Evolutionary conservation across 2,113 vertebrate species (phyloP).

Genomic region (Ammodytes marinus): DNA sequence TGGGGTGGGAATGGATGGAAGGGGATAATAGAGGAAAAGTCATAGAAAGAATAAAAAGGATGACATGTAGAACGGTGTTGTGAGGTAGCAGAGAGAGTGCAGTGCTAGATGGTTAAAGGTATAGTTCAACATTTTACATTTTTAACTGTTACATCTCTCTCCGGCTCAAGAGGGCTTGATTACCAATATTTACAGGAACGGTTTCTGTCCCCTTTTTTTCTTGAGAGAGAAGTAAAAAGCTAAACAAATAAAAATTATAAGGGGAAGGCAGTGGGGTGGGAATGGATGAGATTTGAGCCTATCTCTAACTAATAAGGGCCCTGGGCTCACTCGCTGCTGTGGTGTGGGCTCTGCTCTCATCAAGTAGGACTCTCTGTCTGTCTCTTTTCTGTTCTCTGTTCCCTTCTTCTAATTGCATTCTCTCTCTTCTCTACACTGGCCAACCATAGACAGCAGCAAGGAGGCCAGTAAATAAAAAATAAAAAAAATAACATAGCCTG

Average conservation of each 20-base stretch:
- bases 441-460: not conserved
- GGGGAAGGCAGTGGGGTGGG: not conserved
- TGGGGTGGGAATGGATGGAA: not conserved
- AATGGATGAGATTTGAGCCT: conserved; percentile 9
- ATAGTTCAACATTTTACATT: too few species aligned
- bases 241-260: too few species aligned
- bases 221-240: too few species aligned
- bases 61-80: conserved; percentile 11
- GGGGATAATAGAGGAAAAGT: conserved; percentile 7
- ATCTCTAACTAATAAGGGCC: not conserved
- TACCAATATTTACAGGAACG: too few species aligned
- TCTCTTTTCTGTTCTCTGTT: not conserved
- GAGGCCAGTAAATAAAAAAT: conserved; percentile 4
- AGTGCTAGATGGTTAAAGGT: not conserved
- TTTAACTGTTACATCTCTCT: too few species aligned
- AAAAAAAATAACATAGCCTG: not conserved
- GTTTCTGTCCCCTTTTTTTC: too few species aligned
- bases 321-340: conserved; percentile 14
- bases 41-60: not conserved
- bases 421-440: not conserved
- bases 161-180: too few species aligned
- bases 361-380: not conserved
- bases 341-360: not conserved
- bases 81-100: not conserved
- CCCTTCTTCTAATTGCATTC: not conserved